phyloP scores from a whole-genome alignment of 2,113 vertebrate genomes.

The Actinemys pallida region DNA sequence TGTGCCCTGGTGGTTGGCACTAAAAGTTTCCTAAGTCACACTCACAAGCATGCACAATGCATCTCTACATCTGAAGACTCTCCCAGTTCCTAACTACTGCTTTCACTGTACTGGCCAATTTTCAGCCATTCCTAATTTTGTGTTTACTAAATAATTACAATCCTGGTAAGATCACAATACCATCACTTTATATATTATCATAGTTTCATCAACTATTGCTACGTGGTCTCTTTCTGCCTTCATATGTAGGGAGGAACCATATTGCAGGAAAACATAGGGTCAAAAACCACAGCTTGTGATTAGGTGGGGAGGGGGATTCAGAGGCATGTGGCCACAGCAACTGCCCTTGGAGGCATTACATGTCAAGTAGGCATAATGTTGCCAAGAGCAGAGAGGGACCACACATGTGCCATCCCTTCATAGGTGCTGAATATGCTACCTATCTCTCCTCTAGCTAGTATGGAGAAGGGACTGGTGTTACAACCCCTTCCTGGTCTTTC shows the following conservation, averaged over 20 bases:
- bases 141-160: not conserved
- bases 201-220: not conserved
- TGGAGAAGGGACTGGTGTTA: not conserved
- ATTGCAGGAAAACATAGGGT: not conserved
- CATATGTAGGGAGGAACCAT: not conserved
- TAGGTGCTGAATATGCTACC: not conserved
- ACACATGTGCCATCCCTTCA: not conserved
- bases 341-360: not conserved
- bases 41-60: not conserved
- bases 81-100: not conserved
- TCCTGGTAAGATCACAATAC: not conserved
- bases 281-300: not conserved
- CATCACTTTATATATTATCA: not conserved
- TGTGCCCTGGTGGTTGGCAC: not conserved
- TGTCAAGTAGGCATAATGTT: not conserved
- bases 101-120: not conserved
- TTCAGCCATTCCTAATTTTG: not conserved
- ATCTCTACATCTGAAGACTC: not conserved
- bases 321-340: not conserved
- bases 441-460: not conserved
- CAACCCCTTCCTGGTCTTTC: not conserved
- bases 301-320: not conserved
- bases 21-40: accelerated
- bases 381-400: not conserved
- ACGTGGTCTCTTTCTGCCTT: not conserved